These are phyloP conservation scores for Pogonomyrmex barbatus DNA, from an alignment of 1,140 invertebrate genomes.

Conservation along the genomic window DNA sequence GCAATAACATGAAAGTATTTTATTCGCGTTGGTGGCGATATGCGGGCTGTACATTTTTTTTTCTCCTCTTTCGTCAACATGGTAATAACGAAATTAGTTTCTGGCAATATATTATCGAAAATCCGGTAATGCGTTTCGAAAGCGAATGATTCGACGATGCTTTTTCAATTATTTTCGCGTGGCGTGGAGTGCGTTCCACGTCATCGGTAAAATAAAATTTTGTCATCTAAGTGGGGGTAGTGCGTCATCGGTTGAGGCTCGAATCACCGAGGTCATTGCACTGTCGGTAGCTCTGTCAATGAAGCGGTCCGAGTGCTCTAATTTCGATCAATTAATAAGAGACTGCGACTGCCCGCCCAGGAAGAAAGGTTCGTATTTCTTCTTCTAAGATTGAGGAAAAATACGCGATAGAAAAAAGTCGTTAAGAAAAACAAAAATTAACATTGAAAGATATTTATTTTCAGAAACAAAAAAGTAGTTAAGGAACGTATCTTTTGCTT, in stretches of 20 bases:
- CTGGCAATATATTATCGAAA: constrained; percentile 63
- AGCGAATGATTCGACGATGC: constrained; percentile 53
- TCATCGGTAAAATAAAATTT: constrained; percentile 66
- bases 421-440: not conserved
- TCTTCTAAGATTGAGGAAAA: constrained; percentile 66
- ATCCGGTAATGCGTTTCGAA: constrained; percentile 57
- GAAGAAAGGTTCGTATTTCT: constrained; percentile 53
- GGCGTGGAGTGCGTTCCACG: constrained; percentile 58
- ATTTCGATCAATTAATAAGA: constrained; percentile 80
- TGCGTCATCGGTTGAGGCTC: constrained; percentile 73
- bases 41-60: constrained; percentile 43
- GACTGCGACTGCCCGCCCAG: constrained; percentile 62
- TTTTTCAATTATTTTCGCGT: constrained; percentile 65
- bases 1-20: constrained; percentile 46
- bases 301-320: constrained; percentile 76
- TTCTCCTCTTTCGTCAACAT: constrained; percentile 20
- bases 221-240: constrained; percentile 52
- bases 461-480: not conserved
- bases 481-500: not conserved
- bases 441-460: not conserved
- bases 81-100: constrained; percentile 64
- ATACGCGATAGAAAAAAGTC: constrained; percentile 8
- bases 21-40: constrained; percentile 46
- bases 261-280: constrained; percentile 79
- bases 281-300: constrained; percentile 77